Conservation (phyloP, 2,797 vertebrate species). For the Tarsius wallacei region DNA sequence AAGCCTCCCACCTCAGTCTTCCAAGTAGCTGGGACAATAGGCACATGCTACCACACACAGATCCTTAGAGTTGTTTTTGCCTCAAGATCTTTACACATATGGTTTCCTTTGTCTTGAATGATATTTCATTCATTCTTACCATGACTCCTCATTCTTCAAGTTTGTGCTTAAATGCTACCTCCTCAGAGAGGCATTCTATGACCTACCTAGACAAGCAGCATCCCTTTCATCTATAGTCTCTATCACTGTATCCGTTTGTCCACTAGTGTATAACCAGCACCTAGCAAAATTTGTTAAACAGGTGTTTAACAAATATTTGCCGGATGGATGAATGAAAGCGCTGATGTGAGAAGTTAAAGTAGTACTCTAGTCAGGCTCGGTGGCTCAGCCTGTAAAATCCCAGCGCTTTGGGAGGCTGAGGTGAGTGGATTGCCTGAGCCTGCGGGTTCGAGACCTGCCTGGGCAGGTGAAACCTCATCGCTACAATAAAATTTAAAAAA, state of each 20-base stretch:
- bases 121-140: neutral
- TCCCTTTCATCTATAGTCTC: neutral
- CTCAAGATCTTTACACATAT: neutral
- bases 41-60: too few species aligned
- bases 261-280: neutral
- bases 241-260: neutral
- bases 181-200: neutral
- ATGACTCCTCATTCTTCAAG: conserved; percentile 36
- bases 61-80: conserved; percentile 34
- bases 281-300: conserved; percentile 1
- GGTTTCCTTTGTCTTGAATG: conserved; percentile 57
- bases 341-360: neutral
- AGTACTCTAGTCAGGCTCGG: too few species aligned
- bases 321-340: neutral
- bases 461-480: too few species aligned
- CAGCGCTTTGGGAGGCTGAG: too few species aligned
- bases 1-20: neutral
- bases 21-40: neutral
- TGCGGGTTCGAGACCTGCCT: too few species aligned
- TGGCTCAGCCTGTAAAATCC: too few species aligned
- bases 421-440: too few species aligned
- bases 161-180: neutral
- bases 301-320: conserved; percentile 57
- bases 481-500: too few species aligned
- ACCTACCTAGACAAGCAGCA: neutral